phyloP scores from a whole-genome alignment of 2,113 vertebrate genomes.

The Tetrao urogallus region DNA sequence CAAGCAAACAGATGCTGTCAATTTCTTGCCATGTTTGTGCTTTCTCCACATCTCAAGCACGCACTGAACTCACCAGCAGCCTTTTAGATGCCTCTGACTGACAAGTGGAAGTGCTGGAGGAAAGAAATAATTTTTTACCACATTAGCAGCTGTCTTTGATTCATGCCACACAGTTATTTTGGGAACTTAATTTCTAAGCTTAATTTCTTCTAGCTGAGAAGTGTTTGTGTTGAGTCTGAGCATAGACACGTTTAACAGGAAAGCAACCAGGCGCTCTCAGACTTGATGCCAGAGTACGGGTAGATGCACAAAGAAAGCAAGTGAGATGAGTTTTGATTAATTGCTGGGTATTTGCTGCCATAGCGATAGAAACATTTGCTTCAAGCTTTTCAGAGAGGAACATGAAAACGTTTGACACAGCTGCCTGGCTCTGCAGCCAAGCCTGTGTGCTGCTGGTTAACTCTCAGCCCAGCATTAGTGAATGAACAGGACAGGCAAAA shows the following conservation, averaged over 20 bases:
- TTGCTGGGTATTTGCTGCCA: constrained; percentile 10
- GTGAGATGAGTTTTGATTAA: constrained; percentile 54
- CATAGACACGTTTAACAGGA: background rate
- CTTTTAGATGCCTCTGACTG: background rate
- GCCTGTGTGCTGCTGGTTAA: constrained; percentile 21
- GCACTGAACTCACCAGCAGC: background rate
- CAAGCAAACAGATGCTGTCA: background rate
- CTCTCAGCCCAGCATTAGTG: background rate
- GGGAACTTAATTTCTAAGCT: background rate
- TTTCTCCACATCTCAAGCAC: background rate
- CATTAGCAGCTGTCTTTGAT: background rate
- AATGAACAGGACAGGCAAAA: background rate
- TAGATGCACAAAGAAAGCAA: background rate
- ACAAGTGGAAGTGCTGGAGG: background rate
- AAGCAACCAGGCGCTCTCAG: constrained; percentile 13
- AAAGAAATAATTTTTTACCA: background rate
- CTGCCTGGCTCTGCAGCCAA: background rate
- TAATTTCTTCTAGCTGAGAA: constrained; percentile 36
- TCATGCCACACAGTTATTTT: background rate
- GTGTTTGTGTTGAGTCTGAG: background rate
- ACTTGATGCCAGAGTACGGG: background rate
- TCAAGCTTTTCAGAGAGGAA: constrained; percentile 4
- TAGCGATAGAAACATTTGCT: background rate
- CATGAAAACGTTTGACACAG: constrained; percentile 10
- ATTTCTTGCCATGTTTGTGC: background rate